Evolutionary conservation across 2,797 vertebrate genomes (phyloP).

Genomic region (Podargus strigoides): DNA sequence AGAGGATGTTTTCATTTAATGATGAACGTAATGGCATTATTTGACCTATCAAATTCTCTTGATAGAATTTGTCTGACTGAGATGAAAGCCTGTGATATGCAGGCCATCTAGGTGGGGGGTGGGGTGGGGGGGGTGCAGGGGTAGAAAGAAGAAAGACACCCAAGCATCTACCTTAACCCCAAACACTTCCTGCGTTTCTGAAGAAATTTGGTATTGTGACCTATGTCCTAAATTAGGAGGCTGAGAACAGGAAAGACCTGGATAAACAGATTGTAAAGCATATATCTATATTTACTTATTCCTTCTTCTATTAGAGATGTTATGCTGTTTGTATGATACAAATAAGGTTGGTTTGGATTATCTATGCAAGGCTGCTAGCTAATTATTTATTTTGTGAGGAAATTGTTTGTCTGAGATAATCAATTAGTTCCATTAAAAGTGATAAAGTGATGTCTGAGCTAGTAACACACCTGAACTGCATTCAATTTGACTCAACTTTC

Average conservation of each 20-base stretch:
- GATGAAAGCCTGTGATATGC: background rate
- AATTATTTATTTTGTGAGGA: background rate
- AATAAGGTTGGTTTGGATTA: background rate
- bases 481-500: background rate
- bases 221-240: background rate
- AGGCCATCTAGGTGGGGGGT: background rate
- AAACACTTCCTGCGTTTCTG: background rate
- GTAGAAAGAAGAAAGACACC: background rate
- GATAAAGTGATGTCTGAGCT: background rate
- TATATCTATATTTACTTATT: background rate
- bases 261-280: background rate
- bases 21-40: background rate
- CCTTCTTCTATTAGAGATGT: background rate
- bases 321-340: background rate
- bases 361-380: background rate
- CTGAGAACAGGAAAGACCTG: background rate
- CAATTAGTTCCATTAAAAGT: background rate
- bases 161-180: background rate
- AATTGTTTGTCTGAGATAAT: background rate
- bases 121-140: no score
- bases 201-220: fast-evolving
- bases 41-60: background rate
- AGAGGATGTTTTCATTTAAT: background rate
- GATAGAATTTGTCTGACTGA: background rate
- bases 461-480: background rate